Conservation (phyloP, 1,140 invertebrate genomes). For the Mycetomoellerius zeteki region DNA sequence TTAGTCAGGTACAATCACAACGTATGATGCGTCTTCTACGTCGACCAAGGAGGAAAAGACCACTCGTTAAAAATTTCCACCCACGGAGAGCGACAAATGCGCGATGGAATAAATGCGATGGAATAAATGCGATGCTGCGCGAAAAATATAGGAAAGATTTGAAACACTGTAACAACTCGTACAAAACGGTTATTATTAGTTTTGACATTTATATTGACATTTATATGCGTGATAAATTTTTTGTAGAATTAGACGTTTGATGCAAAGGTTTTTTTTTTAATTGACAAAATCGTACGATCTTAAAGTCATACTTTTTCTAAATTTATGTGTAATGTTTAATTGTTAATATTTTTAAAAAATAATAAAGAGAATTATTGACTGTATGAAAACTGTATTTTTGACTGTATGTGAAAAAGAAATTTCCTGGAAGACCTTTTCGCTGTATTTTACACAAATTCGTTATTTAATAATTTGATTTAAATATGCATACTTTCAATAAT, state of each 20-base stretch:
- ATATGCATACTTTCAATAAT: background rate
- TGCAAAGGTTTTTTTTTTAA: background rate
- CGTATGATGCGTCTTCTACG: constrained; percentile 19
- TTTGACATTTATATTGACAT: background rate
- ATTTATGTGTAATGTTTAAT: background rate
- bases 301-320: background rate
- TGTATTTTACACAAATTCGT: background rate
- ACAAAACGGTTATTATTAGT: background rate
- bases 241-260: background rate
- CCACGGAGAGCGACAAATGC: background rate
- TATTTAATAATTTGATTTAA: constrained; percentile 13
- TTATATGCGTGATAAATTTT: background rate
- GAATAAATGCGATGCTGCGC: background rate
- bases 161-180: background rate
- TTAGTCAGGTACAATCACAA: constrained; percentile 29
- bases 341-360: background rate
- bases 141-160: background rate
- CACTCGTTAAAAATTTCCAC: constrained; percentile 38
- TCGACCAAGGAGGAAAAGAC: constrained; percentile 20
- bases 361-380: background rate
- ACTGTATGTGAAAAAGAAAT: background rate
- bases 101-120: background rate
- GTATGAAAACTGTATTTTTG: too few species aligned
- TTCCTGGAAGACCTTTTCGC: background rate
- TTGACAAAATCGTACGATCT: background rate